Evolutionary conservation across 2,113 vertebrate genomes (phyloP).

Genomic region (Xiphophorus couchianus): DNA sequence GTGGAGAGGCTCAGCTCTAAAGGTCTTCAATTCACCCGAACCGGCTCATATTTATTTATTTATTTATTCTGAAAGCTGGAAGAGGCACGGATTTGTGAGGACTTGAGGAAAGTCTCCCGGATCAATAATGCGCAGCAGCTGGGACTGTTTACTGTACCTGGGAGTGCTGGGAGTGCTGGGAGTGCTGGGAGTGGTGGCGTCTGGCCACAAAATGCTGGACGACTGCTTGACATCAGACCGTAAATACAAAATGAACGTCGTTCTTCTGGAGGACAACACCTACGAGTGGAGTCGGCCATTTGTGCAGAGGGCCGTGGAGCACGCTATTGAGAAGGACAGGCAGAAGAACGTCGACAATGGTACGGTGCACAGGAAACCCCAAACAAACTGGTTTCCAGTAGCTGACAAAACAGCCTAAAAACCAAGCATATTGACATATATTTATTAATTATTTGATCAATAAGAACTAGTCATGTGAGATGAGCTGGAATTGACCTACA

Average conservation of each 20-base stretch:
- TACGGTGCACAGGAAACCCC: slow-evolving; percentile 27
- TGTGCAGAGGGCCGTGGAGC: slow-evolving; percentile 73
- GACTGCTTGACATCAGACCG: slow-evolving; percentile 23
- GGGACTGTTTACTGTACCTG: slow-evolving; percentile 37
- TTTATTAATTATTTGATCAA: not conserved
- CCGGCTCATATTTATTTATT: not conserved
- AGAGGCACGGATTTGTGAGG: not conserved
- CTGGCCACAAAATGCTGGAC: slow-evolving; percentile 52
- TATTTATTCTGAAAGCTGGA: slow-evolving; percentile 48
- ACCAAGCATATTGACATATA: not conserved
- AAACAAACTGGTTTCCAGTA: not conserved
- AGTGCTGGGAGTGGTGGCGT: slow-evolving; percentile 18
- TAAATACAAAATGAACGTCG: slow-evolving; percentile 82
- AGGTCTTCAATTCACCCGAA: not conserved
- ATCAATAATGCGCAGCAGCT: slow-evolving; percentile 45
- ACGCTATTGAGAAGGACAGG: slow-evolving; percentile 76
- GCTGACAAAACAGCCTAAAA: not conserved
- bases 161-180: slow-evolving; percentile 49
- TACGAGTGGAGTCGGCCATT: slow-evolving; percentile 71
- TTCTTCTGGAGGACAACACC: slow-evolving; percentile 86
- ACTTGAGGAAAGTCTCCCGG: slow-evolving; percentile 1
- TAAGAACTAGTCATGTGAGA: not conserved
- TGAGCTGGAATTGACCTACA: not conserved
- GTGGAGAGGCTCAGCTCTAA: not conserved
- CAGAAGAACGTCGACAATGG: slow-evolving; percentile 50